phyloP scores from a whole-genome alignment of 2,113 vertebrate species.

The Urocolius indicus region DNA sequence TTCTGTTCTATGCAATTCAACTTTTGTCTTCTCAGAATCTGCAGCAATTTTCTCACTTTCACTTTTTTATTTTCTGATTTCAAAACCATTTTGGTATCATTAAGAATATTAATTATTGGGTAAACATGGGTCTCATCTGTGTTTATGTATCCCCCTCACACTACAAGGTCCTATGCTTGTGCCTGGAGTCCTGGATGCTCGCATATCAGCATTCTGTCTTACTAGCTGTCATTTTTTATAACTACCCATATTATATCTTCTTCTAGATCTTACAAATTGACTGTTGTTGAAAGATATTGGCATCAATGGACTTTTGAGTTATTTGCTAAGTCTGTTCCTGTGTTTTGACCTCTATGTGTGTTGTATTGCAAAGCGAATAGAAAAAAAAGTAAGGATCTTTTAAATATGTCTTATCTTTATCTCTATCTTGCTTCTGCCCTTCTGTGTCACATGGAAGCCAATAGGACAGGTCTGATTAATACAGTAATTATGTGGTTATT shows the following conservation, averaged over 20 bases:
- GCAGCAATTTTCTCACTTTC: background rate
- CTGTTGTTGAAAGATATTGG: background rate
- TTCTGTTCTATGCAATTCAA: background rate
- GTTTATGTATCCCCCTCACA: background rate
- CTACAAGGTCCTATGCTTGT: background rate
- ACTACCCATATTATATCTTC: background rate
- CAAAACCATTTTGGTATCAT: rapidly evolving
- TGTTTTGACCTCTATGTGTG: background rate
- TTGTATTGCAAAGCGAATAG: background rate
- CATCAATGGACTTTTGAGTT: background rate
- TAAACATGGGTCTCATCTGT: background rate
- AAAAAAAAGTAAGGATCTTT: slow-evolving; percentile 1
- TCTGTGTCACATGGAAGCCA: slow-evolving; percentile 71
- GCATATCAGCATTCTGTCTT: background rate
- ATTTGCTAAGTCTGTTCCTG: background rate
- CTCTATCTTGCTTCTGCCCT: slow-evolving; percentile 73
- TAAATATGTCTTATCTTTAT: slow-evolving; percentile 58
- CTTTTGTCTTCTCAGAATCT: background rate
- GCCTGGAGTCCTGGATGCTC: no score
- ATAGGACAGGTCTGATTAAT: slow-evolving; percentile 82
- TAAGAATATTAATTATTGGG: background rate
- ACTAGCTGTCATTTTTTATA: background rate
- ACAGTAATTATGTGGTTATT: slow-evolving; percentile 83
- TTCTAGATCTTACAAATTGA: background rate
- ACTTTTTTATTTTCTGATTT: background rate